These are phyloP conservation scores for Neoaliturus tenellus DNA, from an alignment of 2,888 invertebrate genomes.

Conservation along the genomic window DNA sequence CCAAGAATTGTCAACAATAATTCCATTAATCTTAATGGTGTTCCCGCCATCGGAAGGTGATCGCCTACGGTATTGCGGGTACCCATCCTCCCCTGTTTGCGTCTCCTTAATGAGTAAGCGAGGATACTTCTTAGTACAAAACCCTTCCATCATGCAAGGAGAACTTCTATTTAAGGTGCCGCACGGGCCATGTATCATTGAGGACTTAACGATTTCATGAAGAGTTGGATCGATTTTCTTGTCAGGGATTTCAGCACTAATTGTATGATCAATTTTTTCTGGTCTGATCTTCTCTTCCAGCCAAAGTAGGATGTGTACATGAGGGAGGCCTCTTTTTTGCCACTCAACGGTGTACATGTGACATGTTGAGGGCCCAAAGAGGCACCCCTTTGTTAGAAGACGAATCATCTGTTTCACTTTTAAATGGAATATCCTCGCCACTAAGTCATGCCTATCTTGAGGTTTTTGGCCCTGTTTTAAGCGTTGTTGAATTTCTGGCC, in stretches of 20 bases:
- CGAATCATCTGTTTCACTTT: slow-evolving; percentile 63
- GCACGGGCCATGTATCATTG: slow-evolving; percentile 70
- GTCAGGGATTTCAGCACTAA: slow-evolving; percentile 70
- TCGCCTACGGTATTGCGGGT: slow-evolving; percentile 69
- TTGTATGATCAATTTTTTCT: slow-evolving; percentile 68
- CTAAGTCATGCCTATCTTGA: slow-evolving; percentile 67
- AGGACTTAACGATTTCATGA: slow-evolving; percentile 61
- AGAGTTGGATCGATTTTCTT: slow-evolving; percentile 66
- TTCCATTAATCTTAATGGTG: not conserved
- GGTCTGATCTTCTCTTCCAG: slow-evolving; percentile 62
- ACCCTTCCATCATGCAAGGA: slow-evolving; percentile 70
- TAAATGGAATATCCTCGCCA: slow-evolving; percentile 66
- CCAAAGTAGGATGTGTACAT: slow-evolving; percentile 68
- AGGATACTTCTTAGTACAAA: slow-evolving; percentile 71
- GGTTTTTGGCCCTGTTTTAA: slow-evolving; percentile 64
- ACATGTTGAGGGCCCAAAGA: slow-evolving; percentile 65
- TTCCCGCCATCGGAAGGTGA: not conserved
- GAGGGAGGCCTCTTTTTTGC: slow-evolving; percentile 69
- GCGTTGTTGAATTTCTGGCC: slow-evolving; percentile 67
- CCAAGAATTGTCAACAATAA: slow-evolving; percentile 63
- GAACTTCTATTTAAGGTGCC: slow-evolving; percentile 68
- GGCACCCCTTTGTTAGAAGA: slow-evolving; percentile 62
- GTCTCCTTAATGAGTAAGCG: slow-evolving; percentile 67
- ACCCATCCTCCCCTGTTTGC: slow-evolving; percentile 67
- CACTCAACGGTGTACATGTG: slow-evolving; percentile 67